These are phyloP conservation scores for Linyphia triangularis DNA, from an alignment of 2,888 invertebrate species.

Conservation along the genomic window DNA sequence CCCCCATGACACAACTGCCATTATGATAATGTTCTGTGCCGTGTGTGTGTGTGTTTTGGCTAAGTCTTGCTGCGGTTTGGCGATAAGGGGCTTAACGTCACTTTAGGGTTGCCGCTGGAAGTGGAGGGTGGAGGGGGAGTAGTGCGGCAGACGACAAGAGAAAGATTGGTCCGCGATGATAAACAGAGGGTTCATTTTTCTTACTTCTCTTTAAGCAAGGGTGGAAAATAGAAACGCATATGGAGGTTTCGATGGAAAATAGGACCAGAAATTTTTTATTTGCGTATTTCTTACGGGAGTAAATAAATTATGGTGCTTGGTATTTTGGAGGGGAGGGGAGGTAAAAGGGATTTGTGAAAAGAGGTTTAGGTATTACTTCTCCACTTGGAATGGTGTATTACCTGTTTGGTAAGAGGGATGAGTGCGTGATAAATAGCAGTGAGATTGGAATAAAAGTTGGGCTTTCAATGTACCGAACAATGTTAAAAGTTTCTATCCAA, in stretches of 20 bases:
- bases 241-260: not conserved
- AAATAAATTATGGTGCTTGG: too few species aligned
- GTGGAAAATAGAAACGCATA: conserved; percentile 7
- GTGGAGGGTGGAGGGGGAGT: not conserved
- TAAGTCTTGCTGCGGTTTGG: conserved; percentile 68
- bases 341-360: not conserved
- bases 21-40: conserved; percentile 60
- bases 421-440: too few species aligned
- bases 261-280: too few species aligned
- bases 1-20: conserved; percentile 55
- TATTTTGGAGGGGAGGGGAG: not conserved
- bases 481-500: too few species aligned
- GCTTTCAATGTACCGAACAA: too few species aligned
- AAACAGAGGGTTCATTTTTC: not conserved
- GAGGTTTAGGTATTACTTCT: not conserved
- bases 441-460: too few species aligned
- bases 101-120: conserved; percentile 59
- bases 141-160: conserved; percentile 12
- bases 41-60: conserved; percentile 66
- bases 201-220: not conserved
- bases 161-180: conserved; percentile 52
- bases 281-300: too few species aligned
- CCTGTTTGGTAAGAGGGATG: too few species aligned
- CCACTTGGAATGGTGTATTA: too few species aligned
- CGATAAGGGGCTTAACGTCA: conserved; percentile 69